Evolutionary conservation across 1,140 invertebrate genomes (phyloP).

Genomic region (Paraescarpia echinospica): DNA sequence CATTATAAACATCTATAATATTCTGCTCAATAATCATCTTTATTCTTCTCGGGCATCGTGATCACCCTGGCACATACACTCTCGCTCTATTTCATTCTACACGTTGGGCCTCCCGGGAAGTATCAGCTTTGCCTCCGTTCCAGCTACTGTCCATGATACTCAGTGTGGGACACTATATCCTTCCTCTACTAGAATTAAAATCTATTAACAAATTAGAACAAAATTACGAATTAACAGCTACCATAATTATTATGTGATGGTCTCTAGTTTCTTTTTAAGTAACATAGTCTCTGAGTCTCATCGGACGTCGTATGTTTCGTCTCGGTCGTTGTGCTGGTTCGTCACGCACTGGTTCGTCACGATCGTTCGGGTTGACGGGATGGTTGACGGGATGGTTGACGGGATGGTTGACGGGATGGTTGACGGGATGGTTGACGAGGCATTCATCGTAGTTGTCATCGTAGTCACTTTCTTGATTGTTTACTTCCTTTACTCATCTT

Average conservation of each 20-base stretch:
- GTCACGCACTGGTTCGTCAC: not conserved
- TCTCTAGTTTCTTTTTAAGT: not conserved
- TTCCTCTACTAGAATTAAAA: not conserved
- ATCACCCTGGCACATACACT: too few relatives aligned
- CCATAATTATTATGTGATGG: not conserved
- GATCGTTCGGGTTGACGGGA: conserved; percentile 6
- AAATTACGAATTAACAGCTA: not conserved
- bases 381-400: too few relatives aligned
- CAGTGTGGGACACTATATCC: not conserved
- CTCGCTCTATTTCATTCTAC: too few relatives aligned
- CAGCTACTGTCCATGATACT: too few relatives aligned
- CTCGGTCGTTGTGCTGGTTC: too few relatives aligned
- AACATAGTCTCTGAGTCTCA: not conserved
- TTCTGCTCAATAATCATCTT: too few relatives aligned
- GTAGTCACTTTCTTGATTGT: not conserved
- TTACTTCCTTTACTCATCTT: not conserved
- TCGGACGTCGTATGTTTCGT: not conserved
- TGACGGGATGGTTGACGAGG: not conserved
- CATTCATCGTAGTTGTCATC: not conserved
- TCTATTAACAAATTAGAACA: not conserved
- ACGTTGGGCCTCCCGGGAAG: too few relatives aligned
- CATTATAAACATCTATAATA: too few relatives aligned
- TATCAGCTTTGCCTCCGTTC: too few relatives aligned
- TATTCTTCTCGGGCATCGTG: too few relatives aligned
- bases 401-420: too few relatives aligned